Evolutionary conservation across 2,888 invertebrate species (phyloP).

Genomic region (Ischnus inquisitorius): DNA sequence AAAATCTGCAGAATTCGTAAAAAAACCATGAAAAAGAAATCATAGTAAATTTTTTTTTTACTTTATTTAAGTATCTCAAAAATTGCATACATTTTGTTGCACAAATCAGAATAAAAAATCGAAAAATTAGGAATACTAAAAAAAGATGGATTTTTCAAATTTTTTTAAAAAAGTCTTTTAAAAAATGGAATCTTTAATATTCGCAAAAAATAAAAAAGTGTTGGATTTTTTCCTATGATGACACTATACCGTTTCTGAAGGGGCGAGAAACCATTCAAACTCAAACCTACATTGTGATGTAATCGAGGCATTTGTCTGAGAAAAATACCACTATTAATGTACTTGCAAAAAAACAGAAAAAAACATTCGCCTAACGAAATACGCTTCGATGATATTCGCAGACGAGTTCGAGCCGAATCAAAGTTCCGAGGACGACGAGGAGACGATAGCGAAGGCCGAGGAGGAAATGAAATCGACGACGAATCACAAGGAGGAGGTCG

Average conservation of each 20-base stretch:
- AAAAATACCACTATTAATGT: conserved; percentile 20
- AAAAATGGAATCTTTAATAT: background rate
- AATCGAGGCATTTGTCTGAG: conserved; percentile 84
- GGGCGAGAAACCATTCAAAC: conserved; percentile 78
- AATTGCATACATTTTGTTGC: too few species aligned
- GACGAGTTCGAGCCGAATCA: conserved; percentile 95
- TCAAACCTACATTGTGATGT: conserved; percentile 77
- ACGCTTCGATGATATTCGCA: conserved; percentile 75
- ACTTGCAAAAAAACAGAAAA: conserved; percentile 27
- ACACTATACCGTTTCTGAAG: conserved; percentile 80
- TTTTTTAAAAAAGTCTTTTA: too few species aligned
- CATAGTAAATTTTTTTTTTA: too few species aligned
- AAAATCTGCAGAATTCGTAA: too few species aligned
- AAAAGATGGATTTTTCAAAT: too few species aligned
- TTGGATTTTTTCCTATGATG: conserved; percentile 76
- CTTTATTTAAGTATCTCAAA: too few species aligned
- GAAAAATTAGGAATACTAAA: too few species aligned
- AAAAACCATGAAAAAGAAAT: too few species aligned
- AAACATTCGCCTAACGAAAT: background rate
- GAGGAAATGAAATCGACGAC: conserved; percentile 88
- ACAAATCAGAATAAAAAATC: too few species aligned
- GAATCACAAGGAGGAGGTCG: conserved; percentile 91
- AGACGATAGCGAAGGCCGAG: conserved; percentile 96
- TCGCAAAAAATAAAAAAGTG: background rate
- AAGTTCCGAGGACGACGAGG: conserved; percentile 95